These are phyloP conservation scores for Polypterus senegalus DNA, from an alignment of 2,113 vertebrate species.

Conservation along the genomic window DNA sequence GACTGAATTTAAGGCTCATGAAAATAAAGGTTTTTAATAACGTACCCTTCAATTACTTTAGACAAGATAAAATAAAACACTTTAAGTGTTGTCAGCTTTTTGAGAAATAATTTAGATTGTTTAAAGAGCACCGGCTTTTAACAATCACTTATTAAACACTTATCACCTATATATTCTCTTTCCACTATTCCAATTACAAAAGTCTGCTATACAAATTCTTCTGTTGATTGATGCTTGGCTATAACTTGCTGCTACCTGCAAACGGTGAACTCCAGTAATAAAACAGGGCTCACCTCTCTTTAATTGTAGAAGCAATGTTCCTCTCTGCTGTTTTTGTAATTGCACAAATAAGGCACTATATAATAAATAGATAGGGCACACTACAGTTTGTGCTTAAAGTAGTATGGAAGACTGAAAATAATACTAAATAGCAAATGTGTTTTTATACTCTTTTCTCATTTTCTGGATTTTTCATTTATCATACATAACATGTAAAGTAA, in stretches of 20 bases:
- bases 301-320: slow-evolving; percentile 6
- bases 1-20: slow-evolving; percentile 78
- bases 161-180: slow-evolving; percentile 72
- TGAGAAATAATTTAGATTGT: slow-evolving; percentile 77
- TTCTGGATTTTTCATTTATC: too few species aligned
- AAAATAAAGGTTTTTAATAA: slow-evolving; percentile 81
- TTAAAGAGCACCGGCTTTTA: slow-evolving; percentile 70
- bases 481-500: too few species aligned
- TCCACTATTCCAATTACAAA: slow-evolving; percentile 59
- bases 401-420: too few species aligned
- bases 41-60: slow-evolving; percentile 68
- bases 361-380: too few species aligned
- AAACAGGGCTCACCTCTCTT: too few species aligned
- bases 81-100: slow-evolving; percentile 64
- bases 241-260: slow-evolving; percentile 19
- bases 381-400: too few species aligned
- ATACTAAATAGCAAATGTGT: too few species aligned
- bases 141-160: slow-evolving; percentile 75
- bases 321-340: slow-evolving; percentile 27
- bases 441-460: too few species aligned
- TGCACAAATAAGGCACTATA: slow-evolving; percentile 6
- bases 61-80: slow-evolving; percentile 71
- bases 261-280: too few species aligned
- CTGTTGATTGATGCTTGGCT: slow-evolving; percentile 43
- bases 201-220: slow-evolving; percentile 52